A percentile compares a stretch with the other conserved stretches of the same genome.
phyloP scores from a whole-genome alignment of 2,797 vertebrate genomes.

The Pitangus sulphuratus region DNA sequence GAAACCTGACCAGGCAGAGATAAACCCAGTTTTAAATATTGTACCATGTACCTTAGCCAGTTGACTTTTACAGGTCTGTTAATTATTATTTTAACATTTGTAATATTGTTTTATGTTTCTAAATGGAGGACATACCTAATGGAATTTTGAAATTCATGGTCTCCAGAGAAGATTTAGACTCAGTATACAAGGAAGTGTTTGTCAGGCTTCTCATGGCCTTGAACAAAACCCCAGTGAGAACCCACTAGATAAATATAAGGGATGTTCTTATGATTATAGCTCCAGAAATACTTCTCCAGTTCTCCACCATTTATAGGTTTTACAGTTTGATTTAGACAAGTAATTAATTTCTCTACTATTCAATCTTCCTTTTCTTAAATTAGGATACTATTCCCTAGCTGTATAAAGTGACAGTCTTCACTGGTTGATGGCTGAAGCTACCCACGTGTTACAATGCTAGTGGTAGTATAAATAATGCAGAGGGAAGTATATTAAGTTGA shows the following conservation, averaged over 20 bases:
- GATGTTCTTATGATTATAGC: not conserved
- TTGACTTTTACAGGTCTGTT: not conserved
- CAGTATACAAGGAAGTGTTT: not conserved
- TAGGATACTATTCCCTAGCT: not conserved
- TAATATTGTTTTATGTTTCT: not conserved
- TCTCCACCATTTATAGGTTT: not conserved
- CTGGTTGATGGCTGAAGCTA: not conserved
- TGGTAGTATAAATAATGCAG: not conserved
- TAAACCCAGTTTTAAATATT: not conserved
- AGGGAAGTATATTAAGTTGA: not conserved
- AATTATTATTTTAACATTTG: not conserved
- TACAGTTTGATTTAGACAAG: not conserved
- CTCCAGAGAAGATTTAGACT: not conserved
- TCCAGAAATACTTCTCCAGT: not conserved
- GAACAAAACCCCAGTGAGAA: not conserved
- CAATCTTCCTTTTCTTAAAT: not conserved
- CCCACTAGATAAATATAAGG: not conserved
- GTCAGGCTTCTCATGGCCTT: not conserved
- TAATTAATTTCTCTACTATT: not conserved
- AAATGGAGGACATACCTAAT: not conserved
- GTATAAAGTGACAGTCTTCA: not conserved
- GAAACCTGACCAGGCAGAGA: not conserved
- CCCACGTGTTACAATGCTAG: accelerated
- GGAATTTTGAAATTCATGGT: not conserved
- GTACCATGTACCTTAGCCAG: not conserved